Evolutionary conservation across 2,113 vertebrate genomes (phyloP).

Genomic region (Tichodroma muraria): DNA sequence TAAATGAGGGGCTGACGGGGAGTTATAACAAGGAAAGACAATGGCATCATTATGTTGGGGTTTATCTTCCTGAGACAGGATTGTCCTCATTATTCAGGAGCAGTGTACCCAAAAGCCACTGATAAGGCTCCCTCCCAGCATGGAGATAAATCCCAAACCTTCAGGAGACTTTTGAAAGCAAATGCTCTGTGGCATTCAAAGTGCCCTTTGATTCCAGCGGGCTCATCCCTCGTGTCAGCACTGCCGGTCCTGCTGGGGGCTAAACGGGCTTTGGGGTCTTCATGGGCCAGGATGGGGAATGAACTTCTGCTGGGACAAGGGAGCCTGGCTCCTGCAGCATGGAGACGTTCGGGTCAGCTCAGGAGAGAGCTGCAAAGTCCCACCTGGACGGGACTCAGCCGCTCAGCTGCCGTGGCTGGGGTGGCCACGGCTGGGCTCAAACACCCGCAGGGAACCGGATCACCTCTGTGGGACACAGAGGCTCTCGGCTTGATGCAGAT

Average conservation of each 20-base stretch:
- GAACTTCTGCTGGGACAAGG: neutral
- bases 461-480: neutral
- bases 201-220: neutral
- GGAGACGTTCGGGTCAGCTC: neutral
- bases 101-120: conserved; percentile 37
- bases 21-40: conserved; percentile 55
- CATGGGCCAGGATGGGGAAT: neutral
- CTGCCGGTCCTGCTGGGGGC: neutral
- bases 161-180: neutral
- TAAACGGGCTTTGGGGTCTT: accelerated
- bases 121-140: conserved; percentile 42
- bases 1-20: conserved; percentile 28
- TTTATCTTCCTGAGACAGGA: conserved; percentile 50
- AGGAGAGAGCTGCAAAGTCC: neutral
- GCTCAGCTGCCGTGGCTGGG: accelerated
- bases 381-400: accelerated
- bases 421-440: neutral
- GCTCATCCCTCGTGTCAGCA: accelerated
- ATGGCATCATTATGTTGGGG: conserved; percentile 56
- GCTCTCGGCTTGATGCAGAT: neutral
- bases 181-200: neutral
- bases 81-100: conserved; percentile 59
- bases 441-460: accelerated
- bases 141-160: conserved; percentile 44
- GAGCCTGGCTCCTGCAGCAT: neutral